Evolutionary conservation across 2,888 invertebrate genomes (phyloP), one percentile per base, ranked within the genome.

Genomic region (Priocnemis perturbator): DNA sequence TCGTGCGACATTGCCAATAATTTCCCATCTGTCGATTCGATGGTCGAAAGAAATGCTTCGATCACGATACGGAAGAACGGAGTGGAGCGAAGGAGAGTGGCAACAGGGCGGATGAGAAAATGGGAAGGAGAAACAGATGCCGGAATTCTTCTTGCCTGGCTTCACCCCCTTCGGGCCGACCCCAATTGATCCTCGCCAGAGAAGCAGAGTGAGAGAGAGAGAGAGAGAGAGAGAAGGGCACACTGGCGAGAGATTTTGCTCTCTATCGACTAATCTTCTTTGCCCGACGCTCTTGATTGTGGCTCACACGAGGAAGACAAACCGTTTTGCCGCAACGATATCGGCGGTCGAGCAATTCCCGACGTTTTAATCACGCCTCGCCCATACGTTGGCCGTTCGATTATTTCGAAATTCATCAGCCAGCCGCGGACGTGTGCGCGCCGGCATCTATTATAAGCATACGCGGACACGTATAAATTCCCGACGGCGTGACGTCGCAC

Each of bases 81-180:
- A 63, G 50, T 50, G 64, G 63, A 71, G 67, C 81, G 73, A 74
- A 77, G 59, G 64, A 72, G 69, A 77, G 75, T 74, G 69, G 77
- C 85, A 83, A 85, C 83, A 86, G 86, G 82, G 82, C 82, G 85
- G 83, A 85, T 85, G 85, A 85, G 86, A 85, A 85, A 86, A 78
- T 77, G 77, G 79, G 81, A 83, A 82, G 85, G 80, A 82, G 83
- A 82, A 83, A 80, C 86, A 86, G 86, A 86, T 86, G 86, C 83
- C 77, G 74, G 79, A 81, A 82, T 85, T 69, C 63, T 69, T 75
- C 73, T 69, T 71, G 70, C 71, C 57, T 78, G 75, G 77, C 73
- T 83, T 81, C 80, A 82, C 80, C 81, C 81, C 77, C 79, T 78
- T 81, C 74, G 74, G 20, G 17, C 37, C 19, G 19, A 21, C 58